phyloP scores from a whole-genome alignment of 92 coral and sea anemone species.

The Heliopora coerulea region DNA sequence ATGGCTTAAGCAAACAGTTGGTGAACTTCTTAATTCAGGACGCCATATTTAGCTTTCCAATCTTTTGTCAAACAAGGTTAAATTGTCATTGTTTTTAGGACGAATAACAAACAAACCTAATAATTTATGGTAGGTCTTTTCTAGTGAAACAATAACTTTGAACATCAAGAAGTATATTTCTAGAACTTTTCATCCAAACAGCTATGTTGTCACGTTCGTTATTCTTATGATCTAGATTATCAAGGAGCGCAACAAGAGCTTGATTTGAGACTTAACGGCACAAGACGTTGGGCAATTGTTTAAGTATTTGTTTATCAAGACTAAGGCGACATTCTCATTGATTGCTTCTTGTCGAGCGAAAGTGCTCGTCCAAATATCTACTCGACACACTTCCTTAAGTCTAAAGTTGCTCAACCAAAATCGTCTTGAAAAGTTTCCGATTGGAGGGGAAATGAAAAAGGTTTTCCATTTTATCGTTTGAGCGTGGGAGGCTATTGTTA shows the following conservation, averaged over 20 bases:
- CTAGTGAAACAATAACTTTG: neutral
- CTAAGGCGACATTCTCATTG: neutral
- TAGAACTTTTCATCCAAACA: too few species aligned
- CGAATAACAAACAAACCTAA: neutral
- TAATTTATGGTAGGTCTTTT: too few species aligned
- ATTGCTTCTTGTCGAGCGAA: too few species aligned
- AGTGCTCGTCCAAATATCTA: too few species aligned
- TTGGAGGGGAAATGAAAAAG: neutral
- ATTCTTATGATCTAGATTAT: too few species aligned
- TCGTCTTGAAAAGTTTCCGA: neutral
- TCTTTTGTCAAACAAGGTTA: neutral
- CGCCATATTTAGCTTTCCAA: neutral
- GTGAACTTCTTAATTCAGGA: neutral
- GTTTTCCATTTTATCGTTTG: neutral
- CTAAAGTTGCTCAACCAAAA: neutral
- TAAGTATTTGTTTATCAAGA: conserved; percentile 1
- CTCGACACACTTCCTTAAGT: too few species aligned
- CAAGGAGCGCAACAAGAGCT: too few species aligned
- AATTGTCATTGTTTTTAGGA: too few species aligned
- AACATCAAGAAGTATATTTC: too few species aligned
- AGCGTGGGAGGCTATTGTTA: too few species aligned
- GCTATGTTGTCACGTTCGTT: too few species aligned
- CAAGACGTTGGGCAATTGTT: neutral
- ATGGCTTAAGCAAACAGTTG: neutral
- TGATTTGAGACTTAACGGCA: too few species aligned